Conservation (phyloP, 2,113 vertebrate species). For the Mormyrus lacerda region DNA sequence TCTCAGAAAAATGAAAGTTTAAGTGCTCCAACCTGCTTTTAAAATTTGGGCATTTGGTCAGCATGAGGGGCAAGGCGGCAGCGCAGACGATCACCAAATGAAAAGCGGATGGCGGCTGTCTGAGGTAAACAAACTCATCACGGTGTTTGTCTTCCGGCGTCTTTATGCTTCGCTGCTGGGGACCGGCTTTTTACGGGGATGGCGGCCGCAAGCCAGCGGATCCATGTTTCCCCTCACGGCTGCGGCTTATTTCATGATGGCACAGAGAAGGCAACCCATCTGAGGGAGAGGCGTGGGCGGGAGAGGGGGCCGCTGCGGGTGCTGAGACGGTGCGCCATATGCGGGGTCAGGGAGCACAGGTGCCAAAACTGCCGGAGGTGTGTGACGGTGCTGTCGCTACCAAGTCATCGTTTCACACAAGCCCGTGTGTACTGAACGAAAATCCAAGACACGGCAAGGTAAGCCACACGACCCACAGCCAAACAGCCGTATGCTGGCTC, state of each 20-base stretch:
- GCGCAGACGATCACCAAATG: background rate
- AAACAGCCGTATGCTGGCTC: too few relatives aligned
- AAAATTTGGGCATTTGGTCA: background rate
- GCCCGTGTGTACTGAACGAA: background rate
- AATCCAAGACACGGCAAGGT: background rate
- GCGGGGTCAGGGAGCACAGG: background rate
- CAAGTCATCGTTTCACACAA: background rate
- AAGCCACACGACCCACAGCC: background rate
- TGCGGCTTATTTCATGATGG: constrained; percentile 21
- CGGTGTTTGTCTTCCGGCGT: background rate
- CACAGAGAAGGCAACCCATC: background rate
- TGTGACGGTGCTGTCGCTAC: background rate
- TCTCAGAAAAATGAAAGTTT: background rate
- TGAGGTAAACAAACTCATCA: constrained; percentile 2
- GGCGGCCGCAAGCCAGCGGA: constrained; percentile 7
- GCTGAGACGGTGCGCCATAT: background rate
- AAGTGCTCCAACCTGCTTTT: background rate
- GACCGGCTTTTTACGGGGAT: background rate
- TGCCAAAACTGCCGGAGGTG: background rate
- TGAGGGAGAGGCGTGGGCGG: background rate
- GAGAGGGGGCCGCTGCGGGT: background rate
- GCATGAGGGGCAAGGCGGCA: background rate
- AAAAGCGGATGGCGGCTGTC: background rate
- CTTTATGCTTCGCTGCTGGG: background rate
- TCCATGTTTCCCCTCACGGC: constrained; percentile 21